A percentile compares a stretch with the other conserved stretches of the same genome.
These are phyloP conservation scores for Isurus oxyrinchus DNA, from an alignment of 2,113 vertebrate species.

Conservation along the genomic window DNA sequence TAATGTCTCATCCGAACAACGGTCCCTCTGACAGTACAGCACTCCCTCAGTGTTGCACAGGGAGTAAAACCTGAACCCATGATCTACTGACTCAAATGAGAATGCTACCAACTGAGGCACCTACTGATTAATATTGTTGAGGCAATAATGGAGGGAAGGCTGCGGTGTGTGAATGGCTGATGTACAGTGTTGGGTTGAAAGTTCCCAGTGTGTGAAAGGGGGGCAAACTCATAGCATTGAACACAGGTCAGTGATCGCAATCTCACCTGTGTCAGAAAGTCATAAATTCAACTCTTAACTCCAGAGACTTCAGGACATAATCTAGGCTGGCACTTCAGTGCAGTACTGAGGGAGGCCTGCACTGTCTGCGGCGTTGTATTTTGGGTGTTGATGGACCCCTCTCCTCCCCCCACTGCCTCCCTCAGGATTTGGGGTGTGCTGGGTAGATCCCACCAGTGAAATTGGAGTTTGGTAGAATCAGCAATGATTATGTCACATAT, in stretches of 20 bases:
- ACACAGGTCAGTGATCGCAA: no score
- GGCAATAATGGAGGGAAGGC: background rate
- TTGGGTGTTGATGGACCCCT: background rate
- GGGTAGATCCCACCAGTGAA: background rate
- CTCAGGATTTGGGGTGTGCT: background rate
- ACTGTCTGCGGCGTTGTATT: background rate
- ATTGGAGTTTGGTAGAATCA: background rate
- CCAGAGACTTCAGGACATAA: background rate
- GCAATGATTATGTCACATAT: background rate
- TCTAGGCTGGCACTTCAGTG: background rate
- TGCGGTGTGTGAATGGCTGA: background rate
- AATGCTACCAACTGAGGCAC: no score
- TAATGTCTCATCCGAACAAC: background rate
- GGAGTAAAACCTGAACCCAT: background rate
- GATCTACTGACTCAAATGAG: background rate
- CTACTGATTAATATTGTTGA: background rate
- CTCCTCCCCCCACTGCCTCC: background rate
- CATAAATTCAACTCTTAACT: background rate
- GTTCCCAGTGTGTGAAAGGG: background rate
- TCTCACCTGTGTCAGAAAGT: background rate
- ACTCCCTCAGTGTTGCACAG: background rate
- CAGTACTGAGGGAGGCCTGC: background rate
- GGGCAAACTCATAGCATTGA: background rate
- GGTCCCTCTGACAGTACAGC: background rate
- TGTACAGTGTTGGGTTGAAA: background rate